Evolutionary conservation across 2,113 vertebrate genomes (phyloP), one percentile per base, ranked within the genome.

Genomic region (Sinocyclocheilus maitianheensis): DNA sequence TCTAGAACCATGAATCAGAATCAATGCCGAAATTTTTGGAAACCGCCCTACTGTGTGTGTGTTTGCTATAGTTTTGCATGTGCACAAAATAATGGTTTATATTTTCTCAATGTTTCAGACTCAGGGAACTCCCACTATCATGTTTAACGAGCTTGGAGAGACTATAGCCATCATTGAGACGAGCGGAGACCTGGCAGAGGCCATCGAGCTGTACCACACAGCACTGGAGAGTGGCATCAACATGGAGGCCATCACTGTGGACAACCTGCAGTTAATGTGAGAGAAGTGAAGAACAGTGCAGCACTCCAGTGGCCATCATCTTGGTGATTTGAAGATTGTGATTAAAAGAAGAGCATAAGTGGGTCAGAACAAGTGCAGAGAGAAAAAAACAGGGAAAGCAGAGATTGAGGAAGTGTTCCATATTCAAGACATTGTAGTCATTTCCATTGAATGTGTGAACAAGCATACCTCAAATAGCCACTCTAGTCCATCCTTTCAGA

Each of bases 161-260:
- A 95, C 97, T 24, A 97, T 97, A 0, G 96, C 97, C 81, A 97
- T 98, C 91, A 97, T 97, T 0, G 95, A 97, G 93, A 97, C 96
- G 0, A 95, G 94, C 0, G 96, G 97, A 74, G 95, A 96, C 1
- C 92, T 98, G 40, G 96, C 95, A 77, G 96, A 97, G 89, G 97
- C 95, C 0, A 93, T 96, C 87, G 92, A 95, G 90, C 94, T 95
- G 30, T 97, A 97, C 83, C 96, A 96, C 87, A 95, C 95, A 0
- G 96, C 96, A 0, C 76, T 96, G 86, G 96, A 97, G 87, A 96
- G 95, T 69, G 92, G 96, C 8, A 81, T 90, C 37, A 89, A 62
- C 63, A 89, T 96, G 90, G 95, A 96, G 26, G 85, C 93, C 7
- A 91, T 92, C 20, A 72, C 92, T 22, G 90, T 93, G 87, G 94